Percentiles rank a stretch among this genome's conserved stretches.
Conservation (phyloP, 2,888 invertebrate genomes). For the Drosophila dives region DNA sequence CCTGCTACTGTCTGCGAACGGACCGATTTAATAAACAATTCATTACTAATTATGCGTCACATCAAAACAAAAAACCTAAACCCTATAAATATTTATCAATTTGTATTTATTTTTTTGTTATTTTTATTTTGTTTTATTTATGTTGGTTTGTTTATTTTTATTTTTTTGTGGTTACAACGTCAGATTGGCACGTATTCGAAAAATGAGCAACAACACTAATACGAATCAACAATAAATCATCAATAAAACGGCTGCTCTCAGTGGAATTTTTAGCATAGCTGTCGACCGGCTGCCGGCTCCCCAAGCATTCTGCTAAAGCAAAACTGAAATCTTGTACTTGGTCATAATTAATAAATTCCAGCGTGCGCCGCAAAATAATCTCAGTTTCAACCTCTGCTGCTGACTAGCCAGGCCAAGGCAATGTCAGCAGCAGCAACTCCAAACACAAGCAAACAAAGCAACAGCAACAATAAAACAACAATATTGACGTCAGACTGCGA, state of each 20-base stretch:
- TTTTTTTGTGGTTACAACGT: conserved; percentile 35
- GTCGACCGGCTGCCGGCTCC: conserved; percentile 18
- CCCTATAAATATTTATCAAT: conserved; percentile 71
- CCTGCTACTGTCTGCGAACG: conserved; percentile 55
- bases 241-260: conserved; percentile 59
- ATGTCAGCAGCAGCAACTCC: conserved; percentile 45
- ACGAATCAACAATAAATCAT: conserved; percentile 71
- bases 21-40: conserved; percentile 49
- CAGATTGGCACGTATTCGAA: conserved; percentile 61
- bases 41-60: conserved; percentile 71
- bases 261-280: conserved; percentile 70
- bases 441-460: conserved; percentile 53
- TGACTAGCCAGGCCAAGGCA: conserved; percentile 51
- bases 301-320: conserved; percentile 19
- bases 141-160: conserved; percentile 4
- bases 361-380: conserved; percentile 70
- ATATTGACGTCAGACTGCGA: conserved; percentile 73
- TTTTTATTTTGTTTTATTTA: conserved; percentile 13
- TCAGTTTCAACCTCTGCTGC: conserved; percentile 30
- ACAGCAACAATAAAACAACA: conserved; percentile 48
- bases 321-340: conserved; percentile 40
- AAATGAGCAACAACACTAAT: conserved; percentile 65
- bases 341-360: conserved; percentile 77
- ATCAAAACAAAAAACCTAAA: conserved; percentile 68
- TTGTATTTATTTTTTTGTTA: conserved; percentile 25